Percentiles rank a stretch among this genome's conserved stretches.
These are phyloP conservation scores for Bombus balteatus DNA, from an alignment of 1,140 invertebrate species.

Conservation along the genomic window DNA sequence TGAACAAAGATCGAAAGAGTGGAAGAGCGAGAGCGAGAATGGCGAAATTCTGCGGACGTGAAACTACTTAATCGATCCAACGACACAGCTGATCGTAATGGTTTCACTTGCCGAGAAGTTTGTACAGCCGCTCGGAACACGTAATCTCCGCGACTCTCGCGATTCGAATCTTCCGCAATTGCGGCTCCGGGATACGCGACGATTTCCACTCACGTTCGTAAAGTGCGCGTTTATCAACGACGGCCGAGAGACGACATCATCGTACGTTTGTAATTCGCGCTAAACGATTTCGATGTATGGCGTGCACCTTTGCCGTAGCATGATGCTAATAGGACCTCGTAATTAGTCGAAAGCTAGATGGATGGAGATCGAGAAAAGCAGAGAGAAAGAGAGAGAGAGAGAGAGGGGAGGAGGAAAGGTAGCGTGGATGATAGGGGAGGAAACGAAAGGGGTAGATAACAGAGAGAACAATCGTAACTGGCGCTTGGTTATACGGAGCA, in stretches of 20 bases:
- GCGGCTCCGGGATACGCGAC: not conserved
- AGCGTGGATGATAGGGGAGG: not conserved
- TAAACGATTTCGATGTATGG: not conserved
- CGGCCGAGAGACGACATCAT: not conserved
- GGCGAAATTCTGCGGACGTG: slow-evolving; percentile 4
- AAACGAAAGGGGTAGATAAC: not conserved
- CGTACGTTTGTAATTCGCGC: not conserved
- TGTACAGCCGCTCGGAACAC: not conserved
- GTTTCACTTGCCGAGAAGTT: slow-evolving; percentile 25
- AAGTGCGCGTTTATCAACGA: not conserved
- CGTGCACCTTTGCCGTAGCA: slow-evolving; percentile 6
- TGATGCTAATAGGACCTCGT: slow-evolving; percentile 31
- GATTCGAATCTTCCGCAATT: not conserved
- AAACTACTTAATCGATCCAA: slow-evolving; percentile 26
- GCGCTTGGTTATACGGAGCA: slow-evolving; percentile 37
- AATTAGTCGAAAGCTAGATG: slow-evolving; percentile 50
- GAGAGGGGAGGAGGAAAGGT: too few species aligned
- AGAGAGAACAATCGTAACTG: slow-evolving; percentile 59
- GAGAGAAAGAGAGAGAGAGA: not conserved
- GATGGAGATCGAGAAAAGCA: not conserved
- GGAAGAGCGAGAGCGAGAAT: not conserved
- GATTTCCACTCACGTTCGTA: not conserved
- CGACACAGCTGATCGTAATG: slow-evolving; percentile 42
- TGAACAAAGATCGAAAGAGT: not conserved
- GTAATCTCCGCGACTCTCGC: not conserved